Conservation (phyloP, 1,140 invertebrate genomes). For the Drosophila saltans region DNA sequence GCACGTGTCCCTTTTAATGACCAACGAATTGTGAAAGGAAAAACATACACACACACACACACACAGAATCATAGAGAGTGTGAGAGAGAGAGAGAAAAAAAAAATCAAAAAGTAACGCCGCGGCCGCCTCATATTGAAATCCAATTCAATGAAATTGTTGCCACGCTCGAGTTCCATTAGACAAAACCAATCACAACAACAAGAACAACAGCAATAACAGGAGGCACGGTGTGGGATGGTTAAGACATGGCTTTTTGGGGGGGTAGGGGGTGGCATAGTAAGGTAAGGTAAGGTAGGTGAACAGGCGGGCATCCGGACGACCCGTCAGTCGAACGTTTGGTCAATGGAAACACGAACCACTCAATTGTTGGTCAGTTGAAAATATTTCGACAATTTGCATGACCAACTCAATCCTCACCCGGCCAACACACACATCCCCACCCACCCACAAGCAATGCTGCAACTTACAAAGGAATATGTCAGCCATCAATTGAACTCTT, state of each 20-base stretch:
- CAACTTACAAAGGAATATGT: conserved; percentile 73
- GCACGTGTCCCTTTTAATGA: conserved; percentile 83
- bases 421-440: neutral
- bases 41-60: conserved; percentile 27
- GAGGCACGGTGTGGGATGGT: neutral
- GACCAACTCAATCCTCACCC: conserved; percentile 29
- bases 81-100: conserved; percentile 5
- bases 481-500: conserved; percentile 78
- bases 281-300: neutral
- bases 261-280: neutral
- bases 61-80: conserved; percentile 9
- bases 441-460: conserved; percentile 3
- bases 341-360: conserved; percentile 42
- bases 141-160: conserved; percentile 79
- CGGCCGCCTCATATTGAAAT: conserved; percentile 70
- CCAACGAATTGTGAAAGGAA: conserved; percentile 73
- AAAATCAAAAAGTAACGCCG: conserved; percentile 12
- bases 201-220: conserved; percentile 38
- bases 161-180: conserved; percentile 82
- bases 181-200: conserved; percentile 82
- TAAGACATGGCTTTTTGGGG: neutral
- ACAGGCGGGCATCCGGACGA: neutral
- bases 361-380: conserved; percentile 79
- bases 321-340: neutral
- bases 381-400: conserved; percentile 82